Base-by-base conservation (phyloP, 1,140 invertebrate genomes). In the Lanistes nyassanus region DNA sequence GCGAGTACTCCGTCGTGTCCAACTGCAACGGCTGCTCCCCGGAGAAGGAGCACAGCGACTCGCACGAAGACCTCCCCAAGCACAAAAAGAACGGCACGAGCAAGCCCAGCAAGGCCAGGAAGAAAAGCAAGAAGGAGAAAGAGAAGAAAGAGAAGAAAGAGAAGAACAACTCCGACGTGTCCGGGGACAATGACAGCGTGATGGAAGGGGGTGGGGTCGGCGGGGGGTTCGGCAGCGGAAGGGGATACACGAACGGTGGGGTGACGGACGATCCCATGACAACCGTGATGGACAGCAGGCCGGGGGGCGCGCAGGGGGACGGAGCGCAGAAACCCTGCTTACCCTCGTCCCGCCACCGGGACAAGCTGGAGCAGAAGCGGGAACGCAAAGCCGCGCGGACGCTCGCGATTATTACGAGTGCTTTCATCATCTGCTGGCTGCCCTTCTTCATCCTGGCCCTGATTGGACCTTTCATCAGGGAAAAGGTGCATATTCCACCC, bases 331-430 rank as follows among this genome's bases (percentile, higher is more conserved):
- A 82, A 37, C 53, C 65, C 26, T 66, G 74, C 39, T 31, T 64
- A 29, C 56, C 62, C 19, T 53, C 23, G 13, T 67, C 60, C 65
- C 68, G 77, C 34, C 73, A 77, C 7, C 80, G 79, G 55, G 88
- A 89, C 75, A 89, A 89, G 79, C 75, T 90, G 39, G 90, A 90
- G 75, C 85, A 87, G 67, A 89, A 88, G 75, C 76, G 90, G n/a
- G 90, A 91, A 75, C 77, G 89, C 37, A 90, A 90, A 82, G 90
- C 90, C 0, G 89, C 90, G 0, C 83, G 90, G 74, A 90, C 89
- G 21, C 79, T 91, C 29, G 89, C 87, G 19, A 89, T 91, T 29
- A 90, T 91, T 21, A 91, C 90, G 23, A 88, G 89, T 66, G 81
- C 81, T 47, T 90, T 88, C 78, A 80, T 89, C 13, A 73, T 87